A percentile compares a stretch with the other conserved stretches of the same genome.
These are phyloP conservation scores for Helicoverpa assulta DNA, from an alignment of 2,888 invertebrate species.

Conservation along the genomic window DNA sequence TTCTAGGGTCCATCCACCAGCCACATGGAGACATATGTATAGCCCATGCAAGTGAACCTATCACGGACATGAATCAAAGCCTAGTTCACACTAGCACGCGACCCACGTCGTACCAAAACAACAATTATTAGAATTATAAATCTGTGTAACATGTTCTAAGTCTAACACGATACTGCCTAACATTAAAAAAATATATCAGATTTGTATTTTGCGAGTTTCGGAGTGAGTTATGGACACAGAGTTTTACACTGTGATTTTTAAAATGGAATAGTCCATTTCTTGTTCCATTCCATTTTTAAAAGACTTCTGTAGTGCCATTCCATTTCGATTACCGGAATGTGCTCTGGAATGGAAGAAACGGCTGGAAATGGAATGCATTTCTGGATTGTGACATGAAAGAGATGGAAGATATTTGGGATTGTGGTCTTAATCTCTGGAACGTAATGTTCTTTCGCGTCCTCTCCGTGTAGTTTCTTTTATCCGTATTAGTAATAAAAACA, in stretches of 20 bases:
- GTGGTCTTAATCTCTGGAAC: conserved; percentile 57
- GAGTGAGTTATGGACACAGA: conserved; percentile 65
- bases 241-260: conserved; percentile 65
- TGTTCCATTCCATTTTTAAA: conserved; percentile 68
- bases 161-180: conserved; percentile 88
- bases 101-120: conserved; percentile 60
- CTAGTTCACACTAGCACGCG: conserved; percentile 57
- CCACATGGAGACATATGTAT: conserved; percentile 85
- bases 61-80: conserved; percentile 58
- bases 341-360: conserved; percentile 59
- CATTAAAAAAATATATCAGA: conserved; percentile 77
- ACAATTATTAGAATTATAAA: conserved; percentile 85
- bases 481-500: conserved; percentile 74
- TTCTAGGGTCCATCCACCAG: conserved; percentile 91
- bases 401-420: conserved; percentile 52
- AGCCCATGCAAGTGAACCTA: conserved; percentile 64
- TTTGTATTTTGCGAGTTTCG: conserved; percentile 69
- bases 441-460: conserved; percentile 65
- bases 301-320: conserved; percentile 65
- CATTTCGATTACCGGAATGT: conserved; percentile 58
- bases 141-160: conserved; percentile 79
- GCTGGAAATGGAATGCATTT: conserved; percentile 62
- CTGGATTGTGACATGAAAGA: conserved; percentile 59
- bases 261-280: conserved; percentile 67
- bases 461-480: conserved; percentile 73